Evolutionary conservation across 2,113 vertebrate species (phyloP).

Genomic region (Clarias magur): DNA sequence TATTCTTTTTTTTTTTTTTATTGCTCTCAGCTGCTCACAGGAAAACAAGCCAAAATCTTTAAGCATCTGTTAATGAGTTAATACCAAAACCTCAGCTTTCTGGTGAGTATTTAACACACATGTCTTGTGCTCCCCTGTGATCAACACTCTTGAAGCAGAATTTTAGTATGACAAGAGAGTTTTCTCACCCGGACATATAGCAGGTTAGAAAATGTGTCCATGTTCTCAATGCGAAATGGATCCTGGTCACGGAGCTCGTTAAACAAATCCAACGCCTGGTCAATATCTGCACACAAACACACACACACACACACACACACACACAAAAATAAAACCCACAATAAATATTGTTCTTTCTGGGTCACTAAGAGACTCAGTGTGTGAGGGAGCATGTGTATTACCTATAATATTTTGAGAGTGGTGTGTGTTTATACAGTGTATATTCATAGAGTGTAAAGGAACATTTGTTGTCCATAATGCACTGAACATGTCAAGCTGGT

Average conservation of each 20-base stretch:
- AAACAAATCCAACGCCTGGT: constrained; percentile 95
- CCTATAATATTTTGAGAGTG: background rate
- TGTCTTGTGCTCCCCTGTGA: background rate
- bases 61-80: background rate
- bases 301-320: background rate
- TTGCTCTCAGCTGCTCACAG: background rate
- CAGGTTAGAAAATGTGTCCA: constrained; percentile 98
- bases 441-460: background rate
- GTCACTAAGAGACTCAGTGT: background rate
- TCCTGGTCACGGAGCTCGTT: constrained; percentile 94
- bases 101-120: background rate
- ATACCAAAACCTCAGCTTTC: background rate
- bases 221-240: constrained; percentile 97
- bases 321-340: background rate
- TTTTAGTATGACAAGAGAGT: background rate
- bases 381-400: background rate
- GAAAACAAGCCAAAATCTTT: background rate
- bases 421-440: background rate
- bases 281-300: constrained; percentile 83
- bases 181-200: constrained; percentile 92
- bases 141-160: background rate
- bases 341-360: background rate
- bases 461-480: background rate
- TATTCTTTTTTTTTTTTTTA: too few relatives aligned
- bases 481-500: background rate